Base-by-base conservation (phyloP, 1,140 invertebrate genomes). In the Bradynema listronoti region DNA sequence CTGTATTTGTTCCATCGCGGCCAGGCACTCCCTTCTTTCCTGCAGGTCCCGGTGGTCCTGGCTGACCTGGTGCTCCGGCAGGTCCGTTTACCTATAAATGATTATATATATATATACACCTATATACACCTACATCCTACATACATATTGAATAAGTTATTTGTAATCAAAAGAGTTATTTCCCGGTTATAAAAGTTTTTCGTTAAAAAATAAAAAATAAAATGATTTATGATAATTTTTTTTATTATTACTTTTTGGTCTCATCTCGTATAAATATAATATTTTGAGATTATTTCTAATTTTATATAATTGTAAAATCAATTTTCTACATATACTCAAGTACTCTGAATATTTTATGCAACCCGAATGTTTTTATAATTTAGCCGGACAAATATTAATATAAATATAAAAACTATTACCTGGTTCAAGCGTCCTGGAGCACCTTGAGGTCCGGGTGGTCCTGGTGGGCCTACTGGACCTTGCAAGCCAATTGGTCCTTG, bases 381-480 rank as follows among this genome's bases (percentile, higher is more conserved):
- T n/a, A n/a, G n/a, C n/a, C n/a, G n/a, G n/a, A n/a, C n/a, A n/a
- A n/a, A n/a, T n/a, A n/a, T n/a, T n/a, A n/a, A n/a, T n/a, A n/a
- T n/a, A 39, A 39, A 39, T 9, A 7, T 22, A 22, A 9, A 7
- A 22, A 47, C 29, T 7, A 7, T 47, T 50, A 50, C 47, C 65
- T 56, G 65, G 32, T 49, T 56, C 16, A 75, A 65, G 16, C 68
- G 41, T 22, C 72, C 74, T 22, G 71, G 72, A 4, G 61, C 56
- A 1, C 66, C 67, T 9, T 32, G 59, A 36, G 69, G 73, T 65
- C 72, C 72, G 24, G 68, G 49, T 9, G 70, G 58, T 70, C 72
- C 72, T 4, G 68, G 67, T 19, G 68, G 66, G 16, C 65, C 65
- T 36, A 61, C 30, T 47, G 56, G 57, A 14, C 64, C 64, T 14